phyloP scores from a whole-genome alignment of 2,888 invertebrate genomes.

The Hypomecis punctinalis region DNA sequence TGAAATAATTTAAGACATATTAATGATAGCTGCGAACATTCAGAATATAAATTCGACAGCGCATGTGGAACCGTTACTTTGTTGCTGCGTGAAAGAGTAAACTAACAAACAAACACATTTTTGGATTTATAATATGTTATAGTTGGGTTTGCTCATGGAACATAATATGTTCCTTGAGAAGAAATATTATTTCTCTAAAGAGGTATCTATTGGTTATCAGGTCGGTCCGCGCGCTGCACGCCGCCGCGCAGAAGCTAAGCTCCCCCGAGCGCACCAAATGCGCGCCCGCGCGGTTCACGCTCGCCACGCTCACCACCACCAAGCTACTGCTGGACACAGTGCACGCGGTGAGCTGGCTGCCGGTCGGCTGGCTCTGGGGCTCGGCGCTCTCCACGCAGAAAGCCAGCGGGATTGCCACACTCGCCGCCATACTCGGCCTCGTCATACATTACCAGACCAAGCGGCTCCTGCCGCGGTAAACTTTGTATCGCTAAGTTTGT shows the following conservation, averaged over 20 bases:
- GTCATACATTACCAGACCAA: slow-evolving; percentile 71
- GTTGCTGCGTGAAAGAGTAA: no score
- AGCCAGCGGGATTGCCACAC: slow-evolving; percentile 64
- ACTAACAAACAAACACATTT: no score
- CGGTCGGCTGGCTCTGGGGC: slow-evolving; percentile 92
- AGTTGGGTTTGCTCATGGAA: no score
- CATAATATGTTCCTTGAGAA: no score
- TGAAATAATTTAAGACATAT: no score
- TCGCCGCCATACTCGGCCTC: slow-evolving; percentile 65
- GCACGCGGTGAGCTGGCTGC: slow-evolving; percentile 93
- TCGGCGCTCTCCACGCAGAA: slow-evolving; percentile 80
- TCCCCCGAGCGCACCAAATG: slow-evolving; percentile 61
- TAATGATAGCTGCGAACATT: no score
- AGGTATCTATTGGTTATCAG: slow-evolving; percentile 55
- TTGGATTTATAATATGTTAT: no score
- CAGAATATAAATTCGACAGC: no score
- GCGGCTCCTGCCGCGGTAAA: slow-evolving; percentile 52
- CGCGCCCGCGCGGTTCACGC: slow-evolving; percentile 67
- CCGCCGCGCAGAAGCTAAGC: slow-evolving; percentile 55
- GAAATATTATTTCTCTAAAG: no score
- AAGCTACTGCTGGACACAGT: slow-evolving; percentile 87
- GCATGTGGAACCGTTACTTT: no score
- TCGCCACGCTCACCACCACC: slow-evolving; percentile 66
- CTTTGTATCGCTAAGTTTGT: background rate
- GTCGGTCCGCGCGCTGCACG: slow-evolving; percentile 68